A percentile compares a stretch with the other conserved stretches of the same genome.
These are phyloP conservation scores for Entelurus aequoreus DNA, from an alignment of 2,113 vertebrate genomes.

Conservation along the genomic window DNA sequence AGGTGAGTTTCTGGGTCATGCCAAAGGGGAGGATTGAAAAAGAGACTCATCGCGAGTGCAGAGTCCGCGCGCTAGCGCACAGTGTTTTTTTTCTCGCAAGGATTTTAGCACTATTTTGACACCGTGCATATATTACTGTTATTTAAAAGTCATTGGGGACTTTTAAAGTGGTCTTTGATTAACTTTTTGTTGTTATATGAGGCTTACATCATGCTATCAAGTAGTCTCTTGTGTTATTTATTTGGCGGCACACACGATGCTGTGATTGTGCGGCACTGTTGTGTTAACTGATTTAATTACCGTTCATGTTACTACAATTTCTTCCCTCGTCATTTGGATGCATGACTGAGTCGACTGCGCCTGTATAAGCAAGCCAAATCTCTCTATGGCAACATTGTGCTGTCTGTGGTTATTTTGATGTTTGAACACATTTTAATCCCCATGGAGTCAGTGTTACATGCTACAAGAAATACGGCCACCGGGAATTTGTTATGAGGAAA, in stretches of 20 bases:
- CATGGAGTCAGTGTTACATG: slow-evolving; percentile 1
- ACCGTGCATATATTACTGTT: too few species aligned
- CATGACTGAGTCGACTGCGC: slow-evolving; percentile 1
- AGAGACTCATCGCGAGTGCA: too few species aligned
- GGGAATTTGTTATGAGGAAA: background rate
- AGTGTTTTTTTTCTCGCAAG: too few species aligned
- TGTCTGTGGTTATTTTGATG: slow-evolving; percentile 11
- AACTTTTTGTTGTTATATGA: too few species aligned
- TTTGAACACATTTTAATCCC: slow-evolving; percentile 12
- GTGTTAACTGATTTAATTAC: background rate
- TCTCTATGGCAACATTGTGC: slow-evolving; percentile 1
- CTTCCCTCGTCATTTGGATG: background rate
- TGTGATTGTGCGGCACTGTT: background rate
- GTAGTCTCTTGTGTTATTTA: background rate
- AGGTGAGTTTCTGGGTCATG: too few species aligned
- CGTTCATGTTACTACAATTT: background rate
- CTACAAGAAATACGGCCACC: background rate
- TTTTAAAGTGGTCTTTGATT: too few species aligned
- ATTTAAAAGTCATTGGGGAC: too few species aligned
- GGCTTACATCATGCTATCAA: too few species aligned
- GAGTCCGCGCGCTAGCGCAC: too few species aligned
- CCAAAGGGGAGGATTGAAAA: too few species aligned
- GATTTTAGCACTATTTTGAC: too few species aligned
- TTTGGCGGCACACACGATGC: background rate
- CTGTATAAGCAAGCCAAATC: slow-evolving; percentile 17